A percentile compares a stretch with the other conserved stretches of the same genome.
phyloP scores from a whole-genome alignment of 2,888 invertebrate species.

The Calephelis perditalis region DNA sequence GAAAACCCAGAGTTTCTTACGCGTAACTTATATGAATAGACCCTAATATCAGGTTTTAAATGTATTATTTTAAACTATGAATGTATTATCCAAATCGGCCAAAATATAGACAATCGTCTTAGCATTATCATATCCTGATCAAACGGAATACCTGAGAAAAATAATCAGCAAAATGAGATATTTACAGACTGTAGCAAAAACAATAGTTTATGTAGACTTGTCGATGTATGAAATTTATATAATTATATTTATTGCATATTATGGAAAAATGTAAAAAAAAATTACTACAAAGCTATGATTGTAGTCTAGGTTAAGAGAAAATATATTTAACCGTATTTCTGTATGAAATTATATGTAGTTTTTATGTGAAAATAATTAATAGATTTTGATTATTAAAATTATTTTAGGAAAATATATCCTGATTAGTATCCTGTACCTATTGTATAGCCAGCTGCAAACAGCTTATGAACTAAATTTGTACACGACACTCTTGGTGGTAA shows the following conservation, averaged over 20 bases:
- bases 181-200: slow-evolving; percentile 57
- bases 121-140: slow-evolving; percentile 62
- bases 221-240: slow-evolving; percentile 59
- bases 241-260: slow-evolving; percentile 67
- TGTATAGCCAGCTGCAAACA: no score
- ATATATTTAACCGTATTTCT: slow-evolving; percentile 79
- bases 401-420: slow-evolving; percentile 61
- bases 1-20: neutral
- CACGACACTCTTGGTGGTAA: no score
- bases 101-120: slow-evolving; percentile 30
- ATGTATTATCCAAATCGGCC: slow-evolving; percentile 17
- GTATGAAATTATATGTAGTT: slow-evolving; percentile 79
- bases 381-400: slow-evolving; percentile 70
- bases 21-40: slow-evolving; percentile 8
- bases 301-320: slow-evolving; percentile 72
- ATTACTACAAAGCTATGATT: slow-evolving; percentile 64
- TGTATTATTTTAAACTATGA: slow-evolving; percentile 14
- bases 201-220: slow-evolving; percentile 48
- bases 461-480: no score
- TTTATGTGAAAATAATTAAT: slow-evolving; percentile 74
- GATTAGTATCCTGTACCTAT: slow-evolving; percentile 23
- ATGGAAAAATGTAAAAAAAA: slow-evolving; percentile 66
- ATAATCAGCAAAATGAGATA: slow-evolving; percentile 53
- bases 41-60: slow-evolving; percentile 7
- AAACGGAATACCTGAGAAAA: slow-evolving; percentile 69